Conservation (phyloP, 2,113 vertebrate species). For the Tetrao urogallus region DNA sequence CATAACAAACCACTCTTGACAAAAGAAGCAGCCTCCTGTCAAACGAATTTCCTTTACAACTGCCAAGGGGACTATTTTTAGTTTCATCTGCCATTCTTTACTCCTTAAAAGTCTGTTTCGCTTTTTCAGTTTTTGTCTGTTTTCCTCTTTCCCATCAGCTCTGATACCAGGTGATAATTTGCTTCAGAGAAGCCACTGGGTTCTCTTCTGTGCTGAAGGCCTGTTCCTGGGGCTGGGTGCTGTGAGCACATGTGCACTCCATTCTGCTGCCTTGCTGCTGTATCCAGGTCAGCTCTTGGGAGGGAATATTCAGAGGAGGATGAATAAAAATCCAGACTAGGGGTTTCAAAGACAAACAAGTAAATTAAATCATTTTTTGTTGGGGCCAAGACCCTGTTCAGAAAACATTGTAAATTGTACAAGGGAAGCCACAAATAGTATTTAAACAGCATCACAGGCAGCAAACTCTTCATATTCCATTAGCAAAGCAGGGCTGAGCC, state of each 20-base stretch:
- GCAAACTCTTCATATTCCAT: background rate
- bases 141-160: background rate
- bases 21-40: conserved; percentile 75
- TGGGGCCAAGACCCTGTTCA: background rate
- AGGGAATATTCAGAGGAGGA: background rate
- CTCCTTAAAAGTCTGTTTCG: conserved; percentile 39
- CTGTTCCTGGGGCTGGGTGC: background rate
- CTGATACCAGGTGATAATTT: background rate
- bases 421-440: background rate
- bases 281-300: background rate
- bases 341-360: background rate
- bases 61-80: conserved; percentile 67
- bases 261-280: background rate
- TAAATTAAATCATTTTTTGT: background rate
- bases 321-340: background rate
- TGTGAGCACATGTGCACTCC: rapidly evolving
- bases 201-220: rapidly evolving
- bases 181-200: background rate
- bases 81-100: conserved; percentile 64
- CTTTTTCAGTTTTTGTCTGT: conserved; percentile 18
- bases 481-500: background rate
- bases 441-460: background rate
- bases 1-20: conserved; percentile 73
- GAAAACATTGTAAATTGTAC: background rate
- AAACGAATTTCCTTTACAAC: conserved; percentile 78